Evolutionary conservation across 2,888 invertebrate genomes (phyloP), one percentile per base, ranked within the genome.

Genomic region (Rhamphomyia laevipes): DNA sequence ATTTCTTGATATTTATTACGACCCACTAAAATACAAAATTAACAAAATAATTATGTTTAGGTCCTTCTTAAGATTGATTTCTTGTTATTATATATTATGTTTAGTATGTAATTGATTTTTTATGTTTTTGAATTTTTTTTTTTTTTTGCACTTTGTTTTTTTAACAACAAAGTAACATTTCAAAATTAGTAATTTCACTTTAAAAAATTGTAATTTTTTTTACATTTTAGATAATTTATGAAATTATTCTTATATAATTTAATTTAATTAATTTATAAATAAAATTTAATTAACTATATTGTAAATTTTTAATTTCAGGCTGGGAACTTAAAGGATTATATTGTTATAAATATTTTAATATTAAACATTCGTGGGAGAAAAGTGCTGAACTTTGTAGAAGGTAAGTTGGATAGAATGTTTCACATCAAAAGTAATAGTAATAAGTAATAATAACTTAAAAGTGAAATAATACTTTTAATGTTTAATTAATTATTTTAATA

Each of bases 331-430:
- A 82, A 73, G 91, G 91, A 64, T 81, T 91, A 63, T 81, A 90
- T 73, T 93, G 93, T 75, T 93, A 92, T 74, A 92, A 89, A 79
- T 92, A 89, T 76, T 93, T 93, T 75, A 89, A 88, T 73, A 92
- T 92, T 68, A 84, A 84, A 71, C 92, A 93, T 77, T 93, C 93
- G 57, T 93, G 92, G 92, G 88, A 89, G 74, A 91, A 90, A 75
- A 90, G 92, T 59, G 91, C 90, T 56, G 90, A 92, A 75, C 77
- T 93, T 73, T 93, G 93, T 77, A 85, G 88, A 77, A 88, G 91
- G 92, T 92, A 75, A 78, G 74, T 70, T n/a, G n/a, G n/a, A n/a
- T n/a, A n/a, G n/a, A n/a, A n/a, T n/a, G n/a, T n/a, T n/a, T n/a
- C n/a, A n/a, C n/a, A n/a, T n/a, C n/a, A n/a, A n/a, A n/a, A n/a